A percentile compares a stretch with the other conserved stretches of the same genome.
Conservation (phyloP, 2,113 vertebrate genomes). For the Dendrocopos noguchii region DNA sequence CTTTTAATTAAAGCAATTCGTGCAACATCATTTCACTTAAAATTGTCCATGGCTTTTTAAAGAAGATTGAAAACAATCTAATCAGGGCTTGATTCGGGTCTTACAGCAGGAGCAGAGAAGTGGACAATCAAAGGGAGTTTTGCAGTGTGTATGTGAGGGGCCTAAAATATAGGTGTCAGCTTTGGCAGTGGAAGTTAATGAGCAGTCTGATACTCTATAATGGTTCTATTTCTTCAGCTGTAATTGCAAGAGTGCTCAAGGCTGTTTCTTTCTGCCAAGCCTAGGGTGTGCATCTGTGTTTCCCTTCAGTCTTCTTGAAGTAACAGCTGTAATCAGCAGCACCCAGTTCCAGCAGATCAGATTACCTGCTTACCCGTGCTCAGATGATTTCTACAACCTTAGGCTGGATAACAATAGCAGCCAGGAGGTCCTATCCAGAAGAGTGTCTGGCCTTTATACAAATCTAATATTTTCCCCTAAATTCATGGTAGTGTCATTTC, state of each 20-base stretch:
- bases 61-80: constrained; percentile 37
- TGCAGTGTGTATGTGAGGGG: neutral
- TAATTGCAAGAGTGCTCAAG: neutral
- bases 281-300: neutral
- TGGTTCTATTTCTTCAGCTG: neutral
- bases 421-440: neutral
- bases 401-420: neutral
- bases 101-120: neutral
- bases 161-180: constrained; percentile 24
- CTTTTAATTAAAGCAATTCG: constrained; percentile 55
- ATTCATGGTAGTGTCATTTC: neutral
- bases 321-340: neutral
- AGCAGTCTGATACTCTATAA: neutral
- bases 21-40: constrained; percentile 36
- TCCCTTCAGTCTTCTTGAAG: neutral
- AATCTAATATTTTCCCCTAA: neutral
- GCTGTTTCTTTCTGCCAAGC: neutral
- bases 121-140: neutral
- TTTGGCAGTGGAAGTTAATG: neutral
- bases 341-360: neutral
- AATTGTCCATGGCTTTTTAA: constrained; percentile 35
- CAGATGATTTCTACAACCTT: neutral
- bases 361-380: neutral
- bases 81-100: constrained; percentile 16
- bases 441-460: neutral